phyloP scores from a whole-genome alignment of 2,113 vertebrate species.

The Rousettus leschenaultii region DNA sequence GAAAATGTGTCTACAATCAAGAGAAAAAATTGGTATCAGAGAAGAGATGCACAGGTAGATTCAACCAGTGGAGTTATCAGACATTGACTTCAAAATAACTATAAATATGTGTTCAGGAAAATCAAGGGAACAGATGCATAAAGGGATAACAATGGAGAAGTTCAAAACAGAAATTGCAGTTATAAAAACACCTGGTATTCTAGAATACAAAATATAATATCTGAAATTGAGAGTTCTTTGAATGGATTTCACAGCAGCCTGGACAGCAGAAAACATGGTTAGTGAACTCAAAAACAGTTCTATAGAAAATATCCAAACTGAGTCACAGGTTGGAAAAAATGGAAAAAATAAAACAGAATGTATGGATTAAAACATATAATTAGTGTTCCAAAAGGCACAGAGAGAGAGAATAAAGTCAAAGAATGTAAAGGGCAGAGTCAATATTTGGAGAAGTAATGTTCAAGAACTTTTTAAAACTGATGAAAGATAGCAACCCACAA shows the following conservation, averaged over 20 bases:
- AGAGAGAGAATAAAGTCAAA: not conserved
- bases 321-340: not conserved
- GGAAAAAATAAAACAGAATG: not conserved
- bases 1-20: not conserved
- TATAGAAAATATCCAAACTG: not conserved
- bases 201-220: not conserved
- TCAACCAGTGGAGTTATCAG: not conserved
- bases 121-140: not conserved
- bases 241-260: not conserved
- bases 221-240: not conserved
- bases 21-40: not conserved
- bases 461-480: not conserved
- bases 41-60: not conserved
- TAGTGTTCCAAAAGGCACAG: not conserved
- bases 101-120: not conserved
- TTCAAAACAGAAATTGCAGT: not conserved
- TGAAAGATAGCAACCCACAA: not conserved
- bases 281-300: not conserved
- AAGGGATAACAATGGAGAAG: not conserved
- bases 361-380: not conserved
- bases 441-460: not conserved
- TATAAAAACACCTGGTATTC: not conserved
- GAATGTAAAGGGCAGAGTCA: not conserved
- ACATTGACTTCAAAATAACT: not conserved
- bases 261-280: not conserved